Base-by-base conservation (phyloP, 53 echinoderm and acorn worm species). In the Henricia sp. region DNA sequence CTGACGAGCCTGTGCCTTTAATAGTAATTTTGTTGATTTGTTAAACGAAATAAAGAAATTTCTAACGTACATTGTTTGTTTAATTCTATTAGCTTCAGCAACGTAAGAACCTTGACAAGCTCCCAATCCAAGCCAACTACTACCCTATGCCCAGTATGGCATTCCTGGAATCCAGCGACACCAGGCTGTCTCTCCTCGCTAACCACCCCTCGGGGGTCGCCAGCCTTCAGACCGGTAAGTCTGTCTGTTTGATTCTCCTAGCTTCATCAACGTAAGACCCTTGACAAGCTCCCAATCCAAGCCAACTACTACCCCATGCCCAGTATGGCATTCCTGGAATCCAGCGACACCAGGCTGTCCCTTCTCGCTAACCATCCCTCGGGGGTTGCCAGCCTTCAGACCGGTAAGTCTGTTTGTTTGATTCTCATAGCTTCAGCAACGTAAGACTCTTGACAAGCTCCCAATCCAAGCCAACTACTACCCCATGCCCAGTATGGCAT, bases 251-350 rank as follows among this genome's bases (percentile, higher is more conserved):
- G n/a, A n/a, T n/a, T n/a, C 48, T 48, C 62, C 24, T 74, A 95
- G 96, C 90, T 95, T 60, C 96, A 95, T 72, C 91, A 91, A 56
- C 68, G 93, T 50, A 92, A 95, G 82, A 89, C 52, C 12, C 80
- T 85, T 21, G 91, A 86, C 73, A 95, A 95, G 68, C 76, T 95
- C 4, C 96, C 96, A 8, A 50, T 93, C 27, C 96, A 95, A 83
- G 93, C 86, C n/a, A 90, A 95, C 68, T 93, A 93, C 77, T 95
- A 95, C 41, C 96, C 96, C 19, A 95, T 95, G 96, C 88, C 93
- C 24, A 77, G 89, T 38, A 95, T 95, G 96, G 87, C 89, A 24
- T 93, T 72, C 64, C 42, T 95, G 27, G 96, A 95, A 60, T 93
- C 93, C 68, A 88, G 71, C 37, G 70, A 70, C 44, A 70, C 70